These are phyloP conservation scores for Fissipunctia ypsillon DNA, from an alignment of 2,888 invertebrate genomes.

Conservation along the genomic window DNA sequence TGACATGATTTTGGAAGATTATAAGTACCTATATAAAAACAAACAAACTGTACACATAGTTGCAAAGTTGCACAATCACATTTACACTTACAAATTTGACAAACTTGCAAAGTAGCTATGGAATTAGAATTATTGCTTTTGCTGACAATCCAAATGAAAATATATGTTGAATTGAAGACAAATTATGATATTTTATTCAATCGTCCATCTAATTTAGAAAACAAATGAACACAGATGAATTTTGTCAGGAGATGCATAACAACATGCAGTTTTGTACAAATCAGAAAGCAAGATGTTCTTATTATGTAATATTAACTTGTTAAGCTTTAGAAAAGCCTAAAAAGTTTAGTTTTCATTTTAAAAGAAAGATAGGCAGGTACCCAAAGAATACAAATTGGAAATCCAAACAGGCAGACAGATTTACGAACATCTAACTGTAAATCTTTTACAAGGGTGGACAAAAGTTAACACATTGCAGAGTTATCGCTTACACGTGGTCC, in stretches of 20 bases:
- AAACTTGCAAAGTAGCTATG: neutral
- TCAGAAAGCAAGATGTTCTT: neutral
- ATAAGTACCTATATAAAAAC: too few relatives aligned
- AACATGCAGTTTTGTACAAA: neutral
- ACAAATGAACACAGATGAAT: neutral
- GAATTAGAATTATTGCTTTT: neutral
- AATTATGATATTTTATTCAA: neutral
- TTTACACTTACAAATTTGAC: neutral
- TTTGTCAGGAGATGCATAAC: neutral
- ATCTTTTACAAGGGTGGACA: constrained; percentile 58
- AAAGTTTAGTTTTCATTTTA: neutral
- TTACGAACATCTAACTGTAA: constrained; percentile 27
- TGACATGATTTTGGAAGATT: neutral
- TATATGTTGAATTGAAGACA: neutral
- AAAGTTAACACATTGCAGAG: constrained; percentile 77
- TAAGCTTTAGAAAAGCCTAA: neutral
- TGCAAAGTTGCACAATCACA: too few relatives aligned
- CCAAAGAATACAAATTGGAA: neutral
- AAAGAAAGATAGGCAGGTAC: neutral
- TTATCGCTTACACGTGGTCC: constrained; percentile 71
- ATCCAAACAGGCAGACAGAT: constrained; percentile 6
- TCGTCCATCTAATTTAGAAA: neutral
- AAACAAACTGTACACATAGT: too few relatives aligned
- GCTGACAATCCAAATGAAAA: neutral
- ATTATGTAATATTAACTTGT: neutral